phyloP scores from a whole-genome alignment of 2,113 vertebrate genomes.

The Mellivora capensis region DNA sequence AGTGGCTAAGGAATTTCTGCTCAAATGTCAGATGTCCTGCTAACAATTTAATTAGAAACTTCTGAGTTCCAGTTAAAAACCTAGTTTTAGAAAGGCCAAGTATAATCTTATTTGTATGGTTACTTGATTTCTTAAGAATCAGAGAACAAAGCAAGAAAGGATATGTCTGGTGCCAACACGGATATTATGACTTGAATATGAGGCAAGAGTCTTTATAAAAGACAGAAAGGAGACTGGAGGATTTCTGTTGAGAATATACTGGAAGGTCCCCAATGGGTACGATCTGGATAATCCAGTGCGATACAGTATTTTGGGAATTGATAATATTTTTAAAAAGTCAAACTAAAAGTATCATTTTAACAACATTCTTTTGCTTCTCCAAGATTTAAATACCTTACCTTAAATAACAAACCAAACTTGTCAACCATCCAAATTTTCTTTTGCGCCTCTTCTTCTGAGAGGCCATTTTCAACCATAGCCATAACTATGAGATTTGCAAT shows the following conservation, averaged over 20 bases:
- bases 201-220: neutral
- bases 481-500: constrained; percentile 98
- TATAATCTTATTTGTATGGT: neutral
- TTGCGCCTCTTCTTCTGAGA: constrained; percentile 87
- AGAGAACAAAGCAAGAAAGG: constrained; percentile 21
- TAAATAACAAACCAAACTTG: constrained; percentile 90
- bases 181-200: neutral
- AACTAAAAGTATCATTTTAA: neutral
- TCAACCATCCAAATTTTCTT: constrained; percentile 96
- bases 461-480: constrained; percentile 92
- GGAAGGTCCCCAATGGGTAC: neutral
- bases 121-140: neutral
- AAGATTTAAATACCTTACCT: constrained; percentile 82
- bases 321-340: neutral
- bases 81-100: neutral
- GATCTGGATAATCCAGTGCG: neutral
- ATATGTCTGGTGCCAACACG: neutral
- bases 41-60: neutral
- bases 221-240: neutral
- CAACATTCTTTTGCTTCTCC: neutral
- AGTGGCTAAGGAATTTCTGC: neutral
- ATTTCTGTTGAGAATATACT: neutral
- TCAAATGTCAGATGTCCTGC: neutral
- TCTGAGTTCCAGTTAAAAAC: constrained; percentile 15
- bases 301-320: neutral